Evolutionary conservation across 2,888 invertebrate species (phyloP), one percentile per base, ranked within the genome.

Genomic region (Xylota sylvarum): DNA sequence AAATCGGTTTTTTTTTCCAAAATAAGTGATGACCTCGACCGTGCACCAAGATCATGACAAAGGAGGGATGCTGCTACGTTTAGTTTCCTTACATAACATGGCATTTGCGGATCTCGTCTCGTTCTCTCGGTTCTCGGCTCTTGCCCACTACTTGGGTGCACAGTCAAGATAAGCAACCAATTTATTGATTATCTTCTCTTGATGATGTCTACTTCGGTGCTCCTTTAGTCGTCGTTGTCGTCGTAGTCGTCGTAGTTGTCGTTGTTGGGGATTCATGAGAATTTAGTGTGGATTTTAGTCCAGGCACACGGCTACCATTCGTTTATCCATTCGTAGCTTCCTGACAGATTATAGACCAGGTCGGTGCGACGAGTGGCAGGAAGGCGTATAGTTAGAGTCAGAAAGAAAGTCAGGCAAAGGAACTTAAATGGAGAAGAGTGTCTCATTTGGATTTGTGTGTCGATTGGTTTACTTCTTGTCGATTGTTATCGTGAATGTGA

Each of bases 11-110:
- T 73, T 46, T 14, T 72, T 73, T 52, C 85, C 69, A 70, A 77
- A 86, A 78, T 81, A 82, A 86, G 69, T 74, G 86, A 64, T 82
- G 86, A 86, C 81, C 86, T 78, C 86, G 73, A 82, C 81, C 77
- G 67, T 77, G 60, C 65, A 62, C 55, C 70, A 70, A 76, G 85
- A 86, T 81, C 81, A 81, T 78, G 77, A 81, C 76, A 67, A 73
- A 69, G 86, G 73, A 80, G 72, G 70, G 73, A 80, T 77, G 70
- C 37, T 58, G 58, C 56, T 55, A 14, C 37, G n/a, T 56, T 56
- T 69, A 32, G 60, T 35, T 70, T 17, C 32, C 69, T 74, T 79
- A 58, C 55, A 74, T 55, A 78, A 78, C 79, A 72, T 77, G 58
- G 60, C 70, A 56, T 48, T 62, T 73, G 23, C 37, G 19, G 74